Percentiles rank a stretch among this genome's conserved stretches.
Conservation (phyloP, 2,888 invertebrate species). For the Drosophila affinis region DNA sequence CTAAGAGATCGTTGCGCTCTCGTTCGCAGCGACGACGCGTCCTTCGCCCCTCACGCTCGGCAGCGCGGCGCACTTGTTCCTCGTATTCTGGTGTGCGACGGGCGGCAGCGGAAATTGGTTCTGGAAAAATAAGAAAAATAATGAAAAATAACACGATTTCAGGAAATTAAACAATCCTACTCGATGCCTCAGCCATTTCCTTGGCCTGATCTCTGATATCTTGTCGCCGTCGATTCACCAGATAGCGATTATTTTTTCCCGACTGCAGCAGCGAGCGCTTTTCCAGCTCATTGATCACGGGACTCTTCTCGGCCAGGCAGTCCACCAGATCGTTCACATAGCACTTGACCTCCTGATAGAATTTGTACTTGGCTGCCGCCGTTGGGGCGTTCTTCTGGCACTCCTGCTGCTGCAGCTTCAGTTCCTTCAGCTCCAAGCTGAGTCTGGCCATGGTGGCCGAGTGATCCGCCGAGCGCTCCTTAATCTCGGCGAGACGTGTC, state of each 20-base stretch:
- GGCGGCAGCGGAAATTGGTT: constrained; percentile 57
- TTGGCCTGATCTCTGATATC: constrained; percentile 97
- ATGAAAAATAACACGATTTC: background rate
- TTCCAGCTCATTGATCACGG: constrained; percentile 91
- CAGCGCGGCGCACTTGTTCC: constrained; percentile 90
- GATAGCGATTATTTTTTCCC: constrained; percentile 89
- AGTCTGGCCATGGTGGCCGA: constrained; percentile 83
- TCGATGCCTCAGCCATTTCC: constrained; percentile 90
- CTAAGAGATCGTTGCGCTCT: constrained; percentile 87
- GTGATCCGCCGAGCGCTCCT: constrained; percentile 85
- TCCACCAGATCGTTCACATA: constrained; percentile 98
- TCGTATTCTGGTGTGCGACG: constrained; percentile 86
- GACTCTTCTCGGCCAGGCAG: constrained; percentile 97
- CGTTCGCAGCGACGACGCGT: constrained; percentile 92
- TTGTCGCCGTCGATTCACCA: constrained; percentile 93
- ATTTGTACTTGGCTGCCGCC: constrained; percentile 93
- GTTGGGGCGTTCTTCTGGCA: constrained; percentile 84
- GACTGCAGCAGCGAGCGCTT: constrained; percentile 90
- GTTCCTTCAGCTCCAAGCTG: constrained; percentile 82
- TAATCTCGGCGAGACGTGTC: constrained; percentile 85
- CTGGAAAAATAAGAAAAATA: constrained; percentile 39
- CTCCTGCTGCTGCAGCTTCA: constrained; percentile 85
- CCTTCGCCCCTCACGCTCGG: constrained; percentile 95
- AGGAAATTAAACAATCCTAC: constrained; percentile 81
- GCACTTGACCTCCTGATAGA: constrained; percentile 97